Evolutionary conservation across 2,797 vertebrate genomes (phyloP).

Genomic region (Dicrostonyx torquatus): DNA sequence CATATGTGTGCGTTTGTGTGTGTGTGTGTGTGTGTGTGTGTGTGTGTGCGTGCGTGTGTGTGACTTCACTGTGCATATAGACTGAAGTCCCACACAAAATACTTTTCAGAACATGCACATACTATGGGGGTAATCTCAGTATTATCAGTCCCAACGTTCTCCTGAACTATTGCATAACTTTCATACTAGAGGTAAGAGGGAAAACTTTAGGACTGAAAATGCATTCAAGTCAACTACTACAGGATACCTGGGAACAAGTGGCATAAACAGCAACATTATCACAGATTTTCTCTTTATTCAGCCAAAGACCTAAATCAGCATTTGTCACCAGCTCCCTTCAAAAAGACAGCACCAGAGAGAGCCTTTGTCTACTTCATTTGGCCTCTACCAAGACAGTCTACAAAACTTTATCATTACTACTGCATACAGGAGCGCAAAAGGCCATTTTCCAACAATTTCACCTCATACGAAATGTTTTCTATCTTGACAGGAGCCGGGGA

Average conservation of each 20-base stretch:
- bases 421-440: not conserved
- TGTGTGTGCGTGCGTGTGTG: not conserved
- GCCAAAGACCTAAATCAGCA: not conserved
- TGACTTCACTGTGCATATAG: not conserved
- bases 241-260: not conserved
- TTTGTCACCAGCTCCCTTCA: not conserved
- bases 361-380: not conserved
- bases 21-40: not conserved
- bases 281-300: not conserved
- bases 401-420: not conserved
- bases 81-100: conserved; percentile 8
- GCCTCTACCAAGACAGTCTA: conserved; percentile 20
- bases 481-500: not conserved
- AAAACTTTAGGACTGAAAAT: not conserved
- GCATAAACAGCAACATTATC: not conserved
- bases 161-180: not conserved
- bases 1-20: not conserved
- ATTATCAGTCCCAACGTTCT: not conserved
- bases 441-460: conserved; percentile 38
- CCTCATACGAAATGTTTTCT: conserved; percentile 38
- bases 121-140: not conserved
- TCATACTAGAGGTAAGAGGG: conserved; percentile 1
- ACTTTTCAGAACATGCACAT: not conserved
- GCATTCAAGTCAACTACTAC: not conserved
- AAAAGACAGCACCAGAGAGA: not conserved